phyloP scores from a whole-genome alignment of 1,140 invertebrate genomes.

The Thalassaphorura encarpata region DNA sequence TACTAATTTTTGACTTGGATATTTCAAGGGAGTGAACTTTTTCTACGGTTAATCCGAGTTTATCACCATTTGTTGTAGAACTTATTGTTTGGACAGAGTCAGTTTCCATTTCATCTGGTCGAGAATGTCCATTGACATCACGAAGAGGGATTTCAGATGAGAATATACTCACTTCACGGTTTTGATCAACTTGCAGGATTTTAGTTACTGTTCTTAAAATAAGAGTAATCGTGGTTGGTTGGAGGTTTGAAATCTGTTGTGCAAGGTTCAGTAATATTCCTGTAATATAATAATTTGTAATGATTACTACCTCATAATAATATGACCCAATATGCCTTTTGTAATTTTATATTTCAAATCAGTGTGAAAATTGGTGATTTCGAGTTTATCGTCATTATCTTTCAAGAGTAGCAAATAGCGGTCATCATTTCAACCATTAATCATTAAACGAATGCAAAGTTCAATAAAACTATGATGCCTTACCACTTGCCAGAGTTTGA shows the following conservation, averaged over 20 bases:
- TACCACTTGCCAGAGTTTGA: constrained; percentile 46
- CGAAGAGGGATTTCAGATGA: constrained; percentile 18
- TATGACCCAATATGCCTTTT: neutral
- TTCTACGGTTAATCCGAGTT: no score
- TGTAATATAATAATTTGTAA: neutral
- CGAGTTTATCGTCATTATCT: neutral
- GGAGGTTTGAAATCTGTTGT: neutral
- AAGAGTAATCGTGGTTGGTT: neutral
- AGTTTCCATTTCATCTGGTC: no score
- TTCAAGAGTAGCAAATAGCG: constrained; percentile 4
- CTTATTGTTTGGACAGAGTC: no score
- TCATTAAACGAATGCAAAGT: neutral
- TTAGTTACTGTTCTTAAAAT: no score
- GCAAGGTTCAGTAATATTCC: constrained; percentile 8
- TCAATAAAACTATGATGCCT: neutral
- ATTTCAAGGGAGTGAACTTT: constrained; percentile 1
- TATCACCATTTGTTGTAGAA: no score
- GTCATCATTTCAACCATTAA: neutral
- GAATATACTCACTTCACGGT: no score
- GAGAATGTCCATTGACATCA: constrained; percentile 5
- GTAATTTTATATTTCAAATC: neutral
- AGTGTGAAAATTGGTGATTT: neutral
- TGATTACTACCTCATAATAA: no score
- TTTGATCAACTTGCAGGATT: no score
- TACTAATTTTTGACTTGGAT: neutral